Conservation (phyloP, 2,797 vertebrate genomes). For the Sebastolobus altivelis region DNA sequence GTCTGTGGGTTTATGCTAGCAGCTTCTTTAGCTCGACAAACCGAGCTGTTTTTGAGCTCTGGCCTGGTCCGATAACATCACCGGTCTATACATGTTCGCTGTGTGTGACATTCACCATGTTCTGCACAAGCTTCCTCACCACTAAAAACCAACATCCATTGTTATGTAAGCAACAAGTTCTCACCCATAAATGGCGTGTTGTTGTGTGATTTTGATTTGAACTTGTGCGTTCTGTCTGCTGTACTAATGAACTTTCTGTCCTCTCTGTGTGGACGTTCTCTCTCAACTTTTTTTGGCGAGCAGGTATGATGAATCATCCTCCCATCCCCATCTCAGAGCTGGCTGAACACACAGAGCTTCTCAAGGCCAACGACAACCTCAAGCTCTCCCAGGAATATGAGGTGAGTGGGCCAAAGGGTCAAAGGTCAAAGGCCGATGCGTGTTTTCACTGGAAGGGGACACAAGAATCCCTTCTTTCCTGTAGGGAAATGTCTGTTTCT, state of each 20-base stretch:
- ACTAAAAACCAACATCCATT: conserved; percentile 64
- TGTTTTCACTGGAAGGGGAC: conserved; percentile 40
- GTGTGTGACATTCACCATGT: conserved; percentile 60
- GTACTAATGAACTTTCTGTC: conserved; percentile 62
- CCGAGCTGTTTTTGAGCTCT: conserved; percentile 83
- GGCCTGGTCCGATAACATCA: conserved; percentile 84
- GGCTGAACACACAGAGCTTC: conserved; percentile 95
- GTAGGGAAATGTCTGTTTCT: conserved; percentile 1
- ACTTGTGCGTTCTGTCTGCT: background rate
- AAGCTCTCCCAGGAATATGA: conserved; percentile 98
- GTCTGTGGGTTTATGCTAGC: conserved; percentile 13
- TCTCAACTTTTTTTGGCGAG: conserved; percentile 52
- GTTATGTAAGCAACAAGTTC: conserved; percentile 47
- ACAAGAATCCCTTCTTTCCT: background rate
- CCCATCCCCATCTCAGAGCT: conserved; percentile 96
- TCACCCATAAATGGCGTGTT: conserved; percentile 21
- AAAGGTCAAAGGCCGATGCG: conserved; percentile 42
- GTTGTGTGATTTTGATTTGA: conserved; percentile 11
- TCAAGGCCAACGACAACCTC: conserved; percentile 99
- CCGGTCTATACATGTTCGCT: conserved; percentile 43
- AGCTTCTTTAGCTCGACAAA: conserved; percentile 11
- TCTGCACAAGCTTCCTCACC: conserved; percentile 71
- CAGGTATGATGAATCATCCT: conserved; percentile 98
- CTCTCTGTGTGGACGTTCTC: conserved; percentile 34
- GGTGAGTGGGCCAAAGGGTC: conserved; percentile 82